These are phyloP conservation scores for Mionectes olivaceus DNA, from an alignment of 2,797 vertebrate species.

Conservation along the genomic window DNA sequence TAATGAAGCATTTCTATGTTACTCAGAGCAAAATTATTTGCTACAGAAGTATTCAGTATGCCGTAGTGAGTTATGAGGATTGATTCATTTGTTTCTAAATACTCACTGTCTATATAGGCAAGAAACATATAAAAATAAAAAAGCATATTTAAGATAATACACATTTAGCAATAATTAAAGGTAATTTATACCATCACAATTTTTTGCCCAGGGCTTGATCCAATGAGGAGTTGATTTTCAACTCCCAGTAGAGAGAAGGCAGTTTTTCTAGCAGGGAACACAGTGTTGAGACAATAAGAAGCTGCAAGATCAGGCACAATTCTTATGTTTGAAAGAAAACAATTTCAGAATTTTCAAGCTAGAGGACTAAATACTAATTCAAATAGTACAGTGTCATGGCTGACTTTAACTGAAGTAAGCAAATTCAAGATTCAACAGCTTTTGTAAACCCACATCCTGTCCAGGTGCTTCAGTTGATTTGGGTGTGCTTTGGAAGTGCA, in stretches of 20 bases:
- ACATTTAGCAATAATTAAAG: not conserved
- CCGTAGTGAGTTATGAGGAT: not conserved
- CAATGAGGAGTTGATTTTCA: not conserved
- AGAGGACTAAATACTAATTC: not conserved
- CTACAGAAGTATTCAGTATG: not conserved
- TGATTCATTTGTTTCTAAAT: not conserved
- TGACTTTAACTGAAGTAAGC: not conserved
- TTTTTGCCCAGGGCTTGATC: not conserved
- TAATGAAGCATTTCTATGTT: not conserved
- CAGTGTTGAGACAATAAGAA: not conserved
- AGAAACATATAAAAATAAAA: not conserved
- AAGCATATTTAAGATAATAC: not conserved
- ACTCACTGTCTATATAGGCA: not conserved
- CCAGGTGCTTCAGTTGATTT: not conserved
- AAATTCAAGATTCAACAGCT: not conserved
- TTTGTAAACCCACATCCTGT: not conserved
- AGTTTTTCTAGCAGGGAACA: not conserved
- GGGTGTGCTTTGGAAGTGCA: not conserved
- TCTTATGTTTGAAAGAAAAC: not conserved
- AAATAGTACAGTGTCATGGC: not conserved
- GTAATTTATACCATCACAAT: not conserved
- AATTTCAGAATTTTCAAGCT: not conserved
- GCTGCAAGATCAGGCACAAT: not conserved
- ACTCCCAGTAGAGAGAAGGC: not conserved
- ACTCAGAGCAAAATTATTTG: not conserved